These are phyloP conservation scores for Pilophorus perplexus DNA, from an alignment of 2,888 invertebrate genomes.

Conservation along the genomic window DNA sequence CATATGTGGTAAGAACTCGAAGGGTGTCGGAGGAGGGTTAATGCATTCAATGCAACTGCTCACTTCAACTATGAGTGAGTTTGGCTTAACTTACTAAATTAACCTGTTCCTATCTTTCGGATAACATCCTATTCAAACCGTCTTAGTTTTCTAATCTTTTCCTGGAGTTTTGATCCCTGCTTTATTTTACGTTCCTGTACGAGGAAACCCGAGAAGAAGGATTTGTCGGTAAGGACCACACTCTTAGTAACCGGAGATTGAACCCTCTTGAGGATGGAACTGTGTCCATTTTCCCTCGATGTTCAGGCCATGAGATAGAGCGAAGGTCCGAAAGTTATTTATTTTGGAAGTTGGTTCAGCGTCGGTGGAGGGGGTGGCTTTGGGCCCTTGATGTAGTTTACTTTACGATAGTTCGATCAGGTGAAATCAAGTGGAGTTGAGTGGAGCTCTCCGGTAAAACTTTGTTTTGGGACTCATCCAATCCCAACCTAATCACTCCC, in stretches of 20 bases:
- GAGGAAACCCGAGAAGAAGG: too few relatives aligned
- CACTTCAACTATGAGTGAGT: too few relatives aligned
- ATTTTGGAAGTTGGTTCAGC: constrained; percentile 34
- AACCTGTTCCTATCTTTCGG: too few relatives aligned
- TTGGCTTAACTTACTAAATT: too few relatives aligned
- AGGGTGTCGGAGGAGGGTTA: too few relatives aligned
- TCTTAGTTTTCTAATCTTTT: too few relatives aligned
- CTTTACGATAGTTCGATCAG: constrained; percentile 40
- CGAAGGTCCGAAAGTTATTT: constrained; percentile 32
- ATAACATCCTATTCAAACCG: too few relatives aligned
- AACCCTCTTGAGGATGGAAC: background rate
- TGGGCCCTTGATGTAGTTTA: constrained; percentile 36
- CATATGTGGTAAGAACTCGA: too few relatives aligned
- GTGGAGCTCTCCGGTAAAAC: constrained; percentile 13
- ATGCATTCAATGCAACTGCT: too few relatives aligned
- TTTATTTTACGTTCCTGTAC: too few relatives aligned
- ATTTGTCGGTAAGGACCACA: too few relatives aligned
- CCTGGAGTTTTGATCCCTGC: too few relatives aligned
- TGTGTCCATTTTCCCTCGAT: constrained; percentile 18
- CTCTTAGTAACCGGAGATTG: constrained; percentile 26
- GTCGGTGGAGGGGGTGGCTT: background rate
- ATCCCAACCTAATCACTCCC: constrained; percentile 40
- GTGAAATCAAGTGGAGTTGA: constrained; percentile 31
- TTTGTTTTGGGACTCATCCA: constrained; percentile 40
- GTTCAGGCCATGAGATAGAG: background rate